Conservation (phyloP, 2,797 vertebrate species). For the Knipowitschia caucasica region DNA sequence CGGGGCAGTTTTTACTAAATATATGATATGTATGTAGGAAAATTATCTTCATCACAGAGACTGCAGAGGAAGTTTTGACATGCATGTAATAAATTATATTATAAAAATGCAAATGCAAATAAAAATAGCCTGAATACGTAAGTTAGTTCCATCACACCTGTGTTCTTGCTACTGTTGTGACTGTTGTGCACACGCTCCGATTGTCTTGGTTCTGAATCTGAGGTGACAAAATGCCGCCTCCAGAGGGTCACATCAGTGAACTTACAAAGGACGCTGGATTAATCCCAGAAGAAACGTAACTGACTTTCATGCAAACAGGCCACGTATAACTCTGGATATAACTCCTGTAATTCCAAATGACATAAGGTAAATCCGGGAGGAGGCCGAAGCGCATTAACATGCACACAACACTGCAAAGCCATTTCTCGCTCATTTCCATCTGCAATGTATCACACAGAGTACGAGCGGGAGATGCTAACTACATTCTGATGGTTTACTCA, state of each 20-base stretch:
- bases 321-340: not conserved
- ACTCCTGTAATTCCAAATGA: conserved; percentile 15
- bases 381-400: conserved; percentile 24
- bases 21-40: no score
- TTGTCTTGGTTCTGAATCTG: conserved; percentile 18
- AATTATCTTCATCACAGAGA: no score
- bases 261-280: conserved; percentile 18
- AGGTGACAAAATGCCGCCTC: conserved; percentile 27
- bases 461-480: conserved; percentile 19
- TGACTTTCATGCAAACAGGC: conserved; percentile 8
- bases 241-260: conserved; percentile 24
- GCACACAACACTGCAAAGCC: conserved; percentile 8
- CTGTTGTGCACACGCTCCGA: not conserved
- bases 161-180: not conserved
- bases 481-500: conserved; percentile 14
- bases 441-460: conserved; percentile 6
- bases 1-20: no score
- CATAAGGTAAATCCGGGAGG: conserved; percentile 10
- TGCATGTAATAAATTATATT: no score
- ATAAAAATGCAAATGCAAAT: no score
- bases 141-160: conserved; percentile 9
- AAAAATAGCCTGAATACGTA: no score
- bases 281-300: conserved; percentile 6
- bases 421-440: conserved; percentile 13
- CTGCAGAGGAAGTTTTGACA: no score